These are phyloP conservation scores for Oreochromis niloticus DNA, from an alignment of 2,113 vertebrate genomes.

Conservation along the genomic window DNA sequence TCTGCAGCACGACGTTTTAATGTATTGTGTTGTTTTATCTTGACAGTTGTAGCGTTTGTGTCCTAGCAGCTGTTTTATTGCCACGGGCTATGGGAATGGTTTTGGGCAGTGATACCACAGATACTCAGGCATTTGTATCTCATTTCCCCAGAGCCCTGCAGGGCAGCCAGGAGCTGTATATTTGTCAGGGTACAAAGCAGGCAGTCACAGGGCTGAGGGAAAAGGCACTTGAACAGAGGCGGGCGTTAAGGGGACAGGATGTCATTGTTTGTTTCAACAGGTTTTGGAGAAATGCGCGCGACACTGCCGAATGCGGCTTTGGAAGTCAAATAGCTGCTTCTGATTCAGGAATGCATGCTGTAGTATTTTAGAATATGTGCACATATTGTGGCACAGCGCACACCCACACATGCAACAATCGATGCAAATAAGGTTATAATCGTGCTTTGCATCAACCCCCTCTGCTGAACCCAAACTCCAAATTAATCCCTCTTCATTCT, in stretches of 20 bases:
- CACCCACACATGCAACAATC: not conserved
- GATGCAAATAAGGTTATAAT: not conserved
- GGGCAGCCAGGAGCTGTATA: constrained; percentile 61
- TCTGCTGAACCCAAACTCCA: not conserved
- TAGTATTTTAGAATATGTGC: not conserved
- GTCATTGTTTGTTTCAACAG: constrained; percentile 48
- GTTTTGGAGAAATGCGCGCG: constrained; percentile 36
- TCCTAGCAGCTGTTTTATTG: constrained; percentile 35
- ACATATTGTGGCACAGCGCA: not conserved
- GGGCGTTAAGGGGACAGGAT: constrained; percentile 46
- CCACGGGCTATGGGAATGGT: constrained; percentile 43
- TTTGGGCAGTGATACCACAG: constrained; percentile 46
- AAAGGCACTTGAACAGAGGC: constrained; percentile 46
- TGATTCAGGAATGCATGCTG: constrained; percentile 5
- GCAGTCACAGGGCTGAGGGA: constrained; percentile 44
- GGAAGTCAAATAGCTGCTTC: constrained; percentile 31
- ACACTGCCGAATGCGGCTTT: constrained; percentile 26
- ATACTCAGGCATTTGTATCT: constrained; percentile 62
- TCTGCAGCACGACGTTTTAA: not conserved
- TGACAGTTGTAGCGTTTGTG: not conserved
- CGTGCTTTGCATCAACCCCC: not conserved
- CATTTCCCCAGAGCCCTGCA: constrained; percentile 51
- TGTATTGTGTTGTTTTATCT: constrained; percentile 16
- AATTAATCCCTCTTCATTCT: not conserved
- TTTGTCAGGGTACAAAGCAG: constrained; percentile 64